phyloP scores from a whole-genome alignment of 2,888 invertebrate species.

The Athrips mouffetella region DNA sequence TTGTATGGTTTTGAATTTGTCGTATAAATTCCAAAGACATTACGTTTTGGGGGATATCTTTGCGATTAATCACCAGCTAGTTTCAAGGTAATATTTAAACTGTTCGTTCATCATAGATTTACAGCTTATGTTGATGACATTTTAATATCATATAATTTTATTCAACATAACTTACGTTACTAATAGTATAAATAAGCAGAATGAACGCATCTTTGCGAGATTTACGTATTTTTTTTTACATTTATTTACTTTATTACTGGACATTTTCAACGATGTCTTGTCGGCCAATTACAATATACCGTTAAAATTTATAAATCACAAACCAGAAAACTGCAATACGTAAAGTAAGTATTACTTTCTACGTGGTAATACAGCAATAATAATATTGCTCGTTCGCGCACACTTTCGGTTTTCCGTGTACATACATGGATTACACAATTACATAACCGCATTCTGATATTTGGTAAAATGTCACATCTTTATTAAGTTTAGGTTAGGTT shows the following conservation, averaged over 20 bases:
- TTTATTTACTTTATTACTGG: too few relatives aligned
- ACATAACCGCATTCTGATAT: constrained; percentile 2
- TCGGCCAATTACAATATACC: too few relatives aligned
- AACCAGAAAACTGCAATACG: background rate
- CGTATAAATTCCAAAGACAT: background rate
- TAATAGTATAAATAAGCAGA: too few relatives aligned
- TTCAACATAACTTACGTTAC: too few relatives aligned
- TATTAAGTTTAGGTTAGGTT: background rate
- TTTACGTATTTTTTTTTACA: background rate
- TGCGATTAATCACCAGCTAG: too few relatives aligned
- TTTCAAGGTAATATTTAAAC: too few relatives aligned
- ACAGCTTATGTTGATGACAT: too few relatives aligned
- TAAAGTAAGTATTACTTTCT: background rate
- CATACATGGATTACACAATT: background rate
- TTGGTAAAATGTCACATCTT: background rate
- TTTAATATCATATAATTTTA: too few relatives aligned
- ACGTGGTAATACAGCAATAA: background rate
- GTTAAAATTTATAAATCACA: background rate
- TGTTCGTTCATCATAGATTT: too few relatives aligned
- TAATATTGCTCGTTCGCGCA: background rate
- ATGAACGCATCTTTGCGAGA: too few relatives aligned
- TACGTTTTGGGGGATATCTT: background rate
- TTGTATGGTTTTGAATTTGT: background rate
- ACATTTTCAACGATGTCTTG: constrained; percentile 8
- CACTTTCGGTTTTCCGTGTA: background rate